Evolutionary conservation across 2,888 invertebrate genomes (phyloP).

Genomic region (Sussaba pulchella): DNA sequence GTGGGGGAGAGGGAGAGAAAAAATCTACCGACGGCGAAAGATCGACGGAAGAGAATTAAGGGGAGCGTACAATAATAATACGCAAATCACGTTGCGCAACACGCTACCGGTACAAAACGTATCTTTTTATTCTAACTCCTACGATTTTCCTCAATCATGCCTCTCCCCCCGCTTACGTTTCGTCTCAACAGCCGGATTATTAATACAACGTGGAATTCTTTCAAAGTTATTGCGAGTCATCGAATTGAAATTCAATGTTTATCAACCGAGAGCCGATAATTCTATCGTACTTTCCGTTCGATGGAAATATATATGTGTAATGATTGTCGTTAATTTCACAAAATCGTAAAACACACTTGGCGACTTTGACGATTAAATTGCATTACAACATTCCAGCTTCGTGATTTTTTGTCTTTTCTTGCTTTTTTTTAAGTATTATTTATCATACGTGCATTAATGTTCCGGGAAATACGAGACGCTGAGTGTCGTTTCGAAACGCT

Average conservation of each 20-base stretch:
- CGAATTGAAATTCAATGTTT: constrained; percentile 80
- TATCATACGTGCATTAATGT: constrained; percentile 38
- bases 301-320: no score
- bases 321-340: neutral
- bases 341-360: constrained; percentile 40
- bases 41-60: neutral
- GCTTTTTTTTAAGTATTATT: constrained; percentile 28
- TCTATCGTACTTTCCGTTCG: neutral
- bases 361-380: constrained; percentile 37
- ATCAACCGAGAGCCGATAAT: constrained; percentile 71
- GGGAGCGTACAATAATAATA: constrained; percentile 80
- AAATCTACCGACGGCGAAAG: constrained; percentile 6
- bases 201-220: constrained; percentile 82
- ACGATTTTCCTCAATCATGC: constrained; percentile 29
- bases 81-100: constrained; percentile 83
- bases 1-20: constrained; percentile 39
- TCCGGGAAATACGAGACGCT: constrained; percentile 1
- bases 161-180: neutral
- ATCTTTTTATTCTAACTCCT: constrained; percentile 59
- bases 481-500: neutral
- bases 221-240: constrained; percentile 81
- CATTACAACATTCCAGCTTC: constrained; percentile 6
- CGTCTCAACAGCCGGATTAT: constrained; percentile 64
- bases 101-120: constrained; percentile 78
- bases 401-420: constrained; percentile 28